A percentile compares a stretch with the other conserved stretches of the same genome.
phyloP scores from a whole-genome alignment of 2,888 invertebrate species.

The Lapara coniferarum region DNA sequence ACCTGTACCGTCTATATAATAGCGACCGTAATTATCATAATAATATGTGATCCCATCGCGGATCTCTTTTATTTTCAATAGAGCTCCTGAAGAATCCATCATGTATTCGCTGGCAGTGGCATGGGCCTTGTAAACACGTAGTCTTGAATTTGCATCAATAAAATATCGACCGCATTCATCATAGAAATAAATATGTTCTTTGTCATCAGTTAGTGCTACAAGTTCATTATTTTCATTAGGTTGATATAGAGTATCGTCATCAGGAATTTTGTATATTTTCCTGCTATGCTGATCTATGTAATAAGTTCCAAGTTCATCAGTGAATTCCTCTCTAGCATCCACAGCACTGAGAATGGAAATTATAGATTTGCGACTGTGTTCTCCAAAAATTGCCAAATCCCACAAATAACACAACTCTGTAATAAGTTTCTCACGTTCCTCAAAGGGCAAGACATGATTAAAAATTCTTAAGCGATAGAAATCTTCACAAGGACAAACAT shows the following conservation, averaged over 20 bases:
- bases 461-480: slow-evolving; percentile 72
- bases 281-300: slow-evolving; percentile 68
- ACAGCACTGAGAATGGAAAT: slow-evolving; percentile 73
- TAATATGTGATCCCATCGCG: slow-evolving; percentile 65
- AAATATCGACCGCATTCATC: slow-evolving; percentile 77
- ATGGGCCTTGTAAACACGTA: slow-evolving; percentile 72
- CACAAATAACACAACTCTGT: slow-evolving; percentile 72
- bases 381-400: slow-evolving; percentile 69
- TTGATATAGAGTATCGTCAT: slow-evolving; percentile 63
- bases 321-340: slow-evolving; percentile 68
- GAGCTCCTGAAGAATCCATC: slow-evolving; percentile 68
- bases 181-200: slow-evolving; percentile 66
- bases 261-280: slow-evolving; percentile 68
- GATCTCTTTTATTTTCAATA: slow-evolving; percentile 70
- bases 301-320: slow-evolving; percentile 70
- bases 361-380: slow-evolving; percentile 64
- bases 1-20: slow-evolving; percentile 68
- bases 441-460: slow-evolving; percentile 63
- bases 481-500: slow-evolving; percentile 66
- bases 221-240: slow-evolving; percentile 67
- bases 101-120: slow-evolving; percentile 71
- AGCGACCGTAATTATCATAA: slow-evolving; percentile 74
- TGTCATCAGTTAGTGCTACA: slow-evolving; percentile 67
- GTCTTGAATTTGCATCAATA: slow-evolving; percentile 59
- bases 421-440: slow-evolving; percentile 66